These are phyloP conservation scores for Clarias fuscus DNA, from an alignment of 2,797 vertebrate genomes.

Conservation along the genomic window DNA sequence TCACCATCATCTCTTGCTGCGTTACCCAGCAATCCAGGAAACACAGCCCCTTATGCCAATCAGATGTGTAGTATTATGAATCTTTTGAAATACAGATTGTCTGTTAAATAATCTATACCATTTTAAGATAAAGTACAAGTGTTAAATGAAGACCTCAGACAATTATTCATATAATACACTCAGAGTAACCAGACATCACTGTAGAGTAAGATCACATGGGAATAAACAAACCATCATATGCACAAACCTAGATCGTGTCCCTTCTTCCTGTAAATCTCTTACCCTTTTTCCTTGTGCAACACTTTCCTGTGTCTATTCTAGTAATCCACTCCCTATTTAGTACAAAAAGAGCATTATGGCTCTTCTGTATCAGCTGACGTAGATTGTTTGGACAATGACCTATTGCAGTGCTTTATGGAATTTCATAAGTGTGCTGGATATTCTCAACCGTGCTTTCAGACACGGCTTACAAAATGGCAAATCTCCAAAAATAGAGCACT, in stretches of 20 bases:
- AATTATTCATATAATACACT: neutral
- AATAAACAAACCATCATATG: neutral
- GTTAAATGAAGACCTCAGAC: neutral
- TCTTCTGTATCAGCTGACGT: constrained; percentile 5
- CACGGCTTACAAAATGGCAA: constrained; percentile 18
- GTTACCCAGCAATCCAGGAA: too few species aligned
- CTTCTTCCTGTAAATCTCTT: neutral
- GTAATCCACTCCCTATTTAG: neutral
- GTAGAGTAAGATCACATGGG: neutral
- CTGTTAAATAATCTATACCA: neutral
- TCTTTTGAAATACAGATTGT: too few species aligned
- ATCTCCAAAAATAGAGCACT: constrained; percentile 27
- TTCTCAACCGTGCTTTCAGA: constrained; percentile 2
- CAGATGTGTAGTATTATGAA: neutral
- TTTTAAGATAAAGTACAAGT: neutral
- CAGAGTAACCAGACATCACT: neutral
- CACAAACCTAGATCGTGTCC: neutral
- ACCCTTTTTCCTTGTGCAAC: neutral
- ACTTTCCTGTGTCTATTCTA: neutral
- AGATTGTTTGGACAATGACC: constrained; percentile 2
- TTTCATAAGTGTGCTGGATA: constrained; percentile 25
- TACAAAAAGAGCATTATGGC: neutral
- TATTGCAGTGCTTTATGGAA: constrained; percentile 70
- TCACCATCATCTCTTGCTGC: too few species aligned
- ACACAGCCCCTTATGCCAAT: neutral